Percentiles rank a stretch among this genome's conserved stretches.
These are phyloP conservation scores for Kryptopterus vitreolus DNA, from an alignment of 2,797 vertebrate genomes.

Conservation along the genomic window DNA sequence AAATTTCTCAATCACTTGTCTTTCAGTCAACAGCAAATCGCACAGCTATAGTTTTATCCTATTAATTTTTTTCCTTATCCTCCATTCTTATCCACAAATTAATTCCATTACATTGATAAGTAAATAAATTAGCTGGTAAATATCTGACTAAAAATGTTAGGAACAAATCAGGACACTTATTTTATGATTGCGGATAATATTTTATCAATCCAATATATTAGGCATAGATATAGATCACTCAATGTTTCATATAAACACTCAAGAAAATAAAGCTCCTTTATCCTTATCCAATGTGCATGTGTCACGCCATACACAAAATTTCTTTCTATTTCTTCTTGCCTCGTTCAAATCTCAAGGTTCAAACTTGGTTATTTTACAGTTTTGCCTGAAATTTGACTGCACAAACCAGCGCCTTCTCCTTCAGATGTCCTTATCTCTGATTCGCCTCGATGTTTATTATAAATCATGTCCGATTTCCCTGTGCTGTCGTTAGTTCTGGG, in stretches of 20 bases:
- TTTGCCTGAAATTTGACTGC: background rate
- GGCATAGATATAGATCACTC: background rate
- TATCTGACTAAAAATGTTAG: background rate
- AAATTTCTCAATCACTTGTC: background rate
- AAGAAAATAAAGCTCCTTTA: background rate
- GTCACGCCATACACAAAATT: background rate
- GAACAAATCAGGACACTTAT: background rate
- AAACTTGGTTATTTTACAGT: background rate
- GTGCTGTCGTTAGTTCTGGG: slow-evolving; percentile 44
- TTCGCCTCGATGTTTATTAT: slow-evolving; percentile 34
- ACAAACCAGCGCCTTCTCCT: background rate
- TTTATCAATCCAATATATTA: background rate
- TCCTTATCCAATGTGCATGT: background rate
- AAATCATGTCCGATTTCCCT: slow-evolving; percentile 52
- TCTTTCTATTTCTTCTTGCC: background rate
- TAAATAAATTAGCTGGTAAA: too few relatives aligned
- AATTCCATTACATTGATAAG: too few relatives aligned
- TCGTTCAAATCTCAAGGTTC: background rate
- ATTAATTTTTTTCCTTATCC: background rate
- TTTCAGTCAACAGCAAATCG: background rate
- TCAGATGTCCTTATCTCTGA: slow-evolving; percentile 2
- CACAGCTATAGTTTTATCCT: background rate
- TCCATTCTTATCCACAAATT: too few relatives aligned
- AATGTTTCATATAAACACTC: background rate
- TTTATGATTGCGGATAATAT: background rate